A percentile compares a stretch with the other conserved stretches of the same genome.
Evolutionary conservation across 2,113 vertebrate species (phyloP).

Genomic region (Lampris incognitus): DNA sequence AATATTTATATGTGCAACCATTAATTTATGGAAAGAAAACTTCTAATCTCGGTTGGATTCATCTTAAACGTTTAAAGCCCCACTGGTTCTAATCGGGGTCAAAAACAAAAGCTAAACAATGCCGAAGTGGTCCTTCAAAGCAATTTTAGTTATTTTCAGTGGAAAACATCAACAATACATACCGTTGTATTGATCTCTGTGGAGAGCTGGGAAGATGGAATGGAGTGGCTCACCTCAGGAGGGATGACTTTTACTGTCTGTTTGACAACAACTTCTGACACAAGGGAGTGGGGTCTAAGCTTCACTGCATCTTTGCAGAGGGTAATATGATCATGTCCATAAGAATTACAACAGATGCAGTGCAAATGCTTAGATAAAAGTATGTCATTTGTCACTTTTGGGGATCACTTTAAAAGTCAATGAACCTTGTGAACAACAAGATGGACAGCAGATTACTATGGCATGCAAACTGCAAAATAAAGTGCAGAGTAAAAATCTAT

Average conservation of each 20-base stretch:
- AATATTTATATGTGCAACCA: no score
- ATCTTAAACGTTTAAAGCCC: no score
- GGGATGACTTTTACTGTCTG: constrained; percentile 76
- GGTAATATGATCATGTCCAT: not conserved
- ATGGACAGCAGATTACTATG: not conserved
- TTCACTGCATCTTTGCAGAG: constrained; percentile 64
- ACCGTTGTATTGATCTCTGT: constrained; percentile 61
- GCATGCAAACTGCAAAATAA: not conserved
- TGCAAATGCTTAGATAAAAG: not conserved
- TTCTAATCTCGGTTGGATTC: no score
- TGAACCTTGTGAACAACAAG: not conserved
- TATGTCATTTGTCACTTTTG: not conserved
- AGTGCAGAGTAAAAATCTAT: not conserved
- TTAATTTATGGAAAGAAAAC: no score
- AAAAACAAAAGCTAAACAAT: no score
- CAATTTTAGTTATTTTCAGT: no score
- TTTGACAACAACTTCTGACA: constrained; percentile 78
- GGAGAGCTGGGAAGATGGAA: constrained; percentile 62
- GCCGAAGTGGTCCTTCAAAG: no score
- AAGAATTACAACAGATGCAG: not conserved
- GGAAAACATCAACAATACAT: constrained; percentile 3
- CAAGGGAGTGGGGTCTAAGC: constrained; percentile 61
- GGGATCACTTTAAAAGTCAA: not conserved
- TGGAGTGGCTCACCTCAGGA: constrained; percentile 58
- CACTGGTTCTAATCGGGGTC: no score